A percentile compares a stretch with the other conserved stretches of the same genome.
Conservation (phyloP, 2,797 vertebrate genomes). For the Falco berigora region DNA sequence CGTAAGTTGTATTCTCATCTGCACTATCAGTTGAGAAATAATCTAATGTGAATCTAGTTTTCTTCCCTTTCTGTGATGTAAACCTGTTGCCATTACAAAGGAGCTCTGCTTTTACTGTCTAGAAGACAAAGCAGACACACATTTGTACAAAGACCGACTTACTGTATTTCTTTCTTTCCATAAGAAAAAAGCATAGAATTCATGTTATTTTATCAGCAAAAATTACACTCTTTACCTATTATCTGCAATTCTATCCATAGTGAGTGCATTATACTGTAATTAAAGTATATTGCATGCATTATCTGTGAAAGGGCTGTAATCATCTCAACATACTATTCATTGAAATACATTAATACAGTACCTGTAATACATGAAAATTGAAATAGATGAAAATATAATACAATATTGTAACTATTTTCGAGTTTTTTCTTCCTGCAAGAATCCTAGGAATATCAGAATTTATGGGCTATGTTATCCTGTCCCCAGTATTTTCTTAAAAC, state of each 20-base stretch:
- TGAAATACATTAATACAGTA: not conserved
- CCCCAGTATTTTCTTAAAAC: not conserved
- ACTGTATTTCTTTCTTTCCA: not conserved
- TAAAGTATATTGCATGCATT: slow-evolving; percentile 19
- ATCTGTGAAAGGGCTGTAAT: not conserved
- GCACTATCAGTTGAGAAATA: not conserved
- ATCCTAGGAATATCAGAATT: not conserved
- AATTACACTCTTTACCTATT: not conserved
- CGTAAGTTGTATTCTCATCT: not conserved
- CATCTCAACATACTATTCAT: not conserved
- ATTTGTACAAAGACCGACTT: not conserved
- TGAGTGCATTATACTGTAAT: slow-evolving; percentile 27
- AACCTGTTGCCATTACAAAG: not conserved
- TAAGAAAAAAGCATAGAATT: slow-evolving; percentile 1
- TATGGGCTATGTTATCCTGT: not conserved
- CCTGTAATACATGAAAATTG: not conserved
- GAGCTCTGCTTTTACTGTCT: not conserved
- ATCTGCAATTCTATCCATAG: not conserved
- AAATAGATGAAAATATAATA: not conserved
- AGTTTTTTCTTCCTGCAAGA: not conserved
- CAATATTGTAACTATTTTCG: not conserved
- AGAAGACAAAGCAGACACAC: not conserved
- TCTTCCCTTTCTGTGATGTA: not conserved
- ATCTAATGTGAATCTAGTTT: not conserved
- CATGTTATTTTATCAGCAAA: slow-evolving; percentile 13